Evolutionary conservation across 2,888 invertebrate genomes (phyloP), one percentile per base, ranked within the genome.

Genomic region (Asteroscopus sphinx): DNA sequence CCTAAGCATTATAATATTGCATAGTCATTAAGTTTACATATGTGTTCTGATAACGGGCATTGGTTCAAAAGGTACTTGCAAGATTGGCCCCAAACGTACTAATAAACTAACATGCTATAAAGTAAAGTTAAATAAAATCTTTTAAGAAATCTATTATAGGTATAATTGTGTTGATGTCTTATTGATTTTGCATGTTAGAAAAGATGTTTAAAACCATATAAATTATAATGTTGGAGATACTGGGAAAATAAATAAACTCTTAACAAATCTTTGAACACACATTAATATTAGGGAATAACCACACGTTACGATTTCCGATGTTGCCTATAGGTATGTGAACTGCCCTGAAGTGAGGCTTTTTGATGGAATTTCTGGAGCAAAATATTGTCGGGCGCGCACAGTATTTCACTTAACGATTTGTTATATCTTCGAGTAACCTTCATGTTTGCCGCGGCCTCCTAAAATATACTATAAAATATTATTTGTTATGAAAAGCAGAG

Each of bases 371-470:
- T 63, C 16, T 53, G 33, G 12, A 33, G 55, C 55, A 56, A 62
- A 56, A 53, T 59, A 57, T 61, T 17, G 37, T 61, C 13, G 36
- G 13, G 16, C 32, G 37, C 35, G 12, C 33, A 35, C 30, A 51
- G 16, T 37, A 53, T 51, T 54, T 59, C 30, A 33, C 39, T 48
- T 26, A 9, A 15, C 30, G 32, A 53, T 72, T 67, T 58, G 49
- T 67, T 68, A 53, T 52, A 56, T 40, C 42, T 48, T 61, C 28
- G 16, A 46, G 37, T 49, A 37, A 51, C 45, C 58, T 57, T 72
- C 33, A 52, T 71, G 56, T 62, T 66, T 49, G 37, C 56, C 46
- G 15, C 51, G 51, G 16, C 37, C 35, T 40, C 32, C 12, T 15
- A 35, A 46, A 54, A 39, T 39, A 36, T 39, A 48, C 46, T 41